phyloP scores from a whole-genome alignment of 2,113 vertebrate species.

The Acanthochromis polyacanthus region DNA sequence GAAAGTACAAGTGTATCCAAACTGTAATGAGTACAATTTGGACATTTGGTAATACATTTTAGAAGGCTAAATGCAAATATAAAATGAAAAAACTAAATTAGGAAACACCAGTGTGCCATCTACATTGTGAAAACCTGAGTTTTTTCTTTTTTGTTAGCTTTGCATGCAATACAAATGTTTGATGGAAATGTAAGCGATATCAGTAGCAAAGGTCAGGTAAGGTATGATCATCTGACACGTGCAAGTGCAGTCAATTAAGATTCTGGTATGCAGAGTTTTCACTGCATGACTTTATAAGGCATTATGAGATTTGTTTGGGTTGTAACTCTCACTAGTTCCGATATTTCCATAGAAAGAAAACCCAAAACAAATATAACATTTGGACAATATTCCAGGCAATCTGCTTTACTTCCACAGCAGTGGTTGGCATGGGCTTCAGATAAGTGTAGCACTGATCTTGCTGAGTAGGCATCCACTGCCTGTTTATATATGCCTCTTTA shows the following conservation, averaged over 20 bases:
- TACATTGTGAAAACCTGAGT: too few species aligned
- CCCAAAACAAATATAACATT: constrained; percentile 12
- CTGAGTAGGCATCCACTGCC: constrained; percentile 30
- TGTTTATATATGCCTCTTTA: constrained; percentile 22
- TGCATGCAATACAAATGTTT: too few species aligned
- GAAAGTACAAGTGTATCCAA: too few species aligned
- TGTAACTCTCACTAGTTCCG: constrained; percentile 3
- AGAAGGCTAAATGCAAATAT: not conserved
- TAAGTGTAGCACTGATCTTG: not conserved
- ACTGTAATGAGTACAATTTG: too few species aligned
- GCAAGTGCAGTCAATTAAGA: not conserved
- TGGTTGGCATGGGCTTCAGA: constrained; percentile 22
- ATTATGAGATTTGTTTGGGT: constrained; percentile 10
- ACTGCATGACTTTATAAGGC: constrained; percentile 3
- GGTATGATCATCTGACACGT: not conserved
- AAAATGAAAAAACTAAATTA: not conserved
- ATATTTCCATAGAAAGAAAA: not conserved
- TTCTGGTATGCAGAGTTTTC: constrained; percentile 1
- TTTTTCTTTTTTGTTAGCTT: too few species aligned
- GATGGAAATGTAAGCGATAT: not conserved
- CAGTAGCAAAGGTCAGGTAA: not conserved
- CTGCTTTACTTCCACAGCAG: constrained; percentile 37
- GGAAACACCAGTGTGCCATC: not conserved
- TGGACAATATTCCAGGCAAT: constrained; percentile 33
- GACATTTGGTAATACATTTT: not conserved